A percentile compares a stretch with the other conserved stretches of the same genome.
Conservation (phyloP, 1,140 invertebrate species). For the Globodera ellingtonae region DNA sequence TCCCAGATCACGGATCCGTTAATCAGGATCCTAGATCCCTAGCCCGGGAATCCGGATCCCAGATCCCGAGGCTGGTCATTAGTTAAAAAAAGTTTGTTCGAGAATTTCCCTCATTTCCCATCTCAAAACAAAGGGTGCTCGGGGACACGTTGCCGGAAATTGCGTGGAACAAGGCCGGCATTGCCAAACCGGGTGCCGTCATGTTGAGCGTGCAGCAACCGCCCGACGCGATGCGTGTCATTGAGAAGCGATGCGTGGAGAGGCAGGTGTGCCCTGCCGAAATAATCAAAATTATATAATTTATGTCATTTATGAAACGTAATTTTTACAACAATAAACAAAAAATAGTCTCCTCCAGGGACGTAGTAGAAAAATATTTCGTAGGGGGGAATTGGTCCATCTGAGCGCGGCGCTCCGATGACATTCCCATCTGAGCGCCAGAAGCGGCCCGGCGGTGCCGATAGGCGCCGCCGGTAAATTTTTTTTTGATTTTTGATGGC, state of each 20-base stretch:
- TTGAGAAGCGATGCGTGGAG: constrained; percentile 74
- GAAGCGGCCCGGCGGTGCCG: too few species aligned
- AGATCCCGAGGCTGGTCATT: too few species aligned
- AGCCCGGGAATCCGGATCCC: too few species aligned
- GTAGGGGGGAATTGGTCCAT: too few species aligned
- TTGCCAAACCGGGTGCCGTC: constrained; percentile 75
- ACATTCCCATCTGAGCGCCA: too few species aligned
- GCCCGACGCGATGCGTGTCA: constrained; percentile 73
- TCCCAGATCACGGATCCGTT: too few species aligned
- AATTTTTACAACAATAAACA: constrained; percentile 1
- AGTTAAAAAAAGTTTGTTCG: not conserved
- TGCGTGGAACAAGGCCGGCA: constrained; percentile 91
- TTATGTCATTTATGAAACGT: not conserved
- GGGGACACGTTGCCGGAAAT: constrained; percentile 84
- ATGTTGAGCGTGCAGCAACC: constrained; percentile 69
- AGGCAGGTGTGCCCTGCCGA: constrained; percentile 70
- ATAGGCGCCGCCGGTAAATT: too few species aligned
- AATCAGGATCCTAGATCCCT: too few species aligned
- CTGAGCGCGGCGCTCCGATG: too few species aligned
- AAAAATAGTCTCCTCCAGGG: too few species aligned
- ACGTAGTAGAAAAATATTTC: too few species aligned
- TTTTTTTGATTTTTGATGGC: too few species aligned
- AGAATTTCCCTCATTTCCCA: not conserved
- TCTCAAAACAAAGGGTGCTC: constrained; percentile 72
- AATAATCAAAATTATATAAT: not conserved